Evolutionary conservation across 1,140 invertebrate genomes (phyloP), one percentile per base, ranked within the genome.

Genomic region (Megalopta genalis): DNA sequence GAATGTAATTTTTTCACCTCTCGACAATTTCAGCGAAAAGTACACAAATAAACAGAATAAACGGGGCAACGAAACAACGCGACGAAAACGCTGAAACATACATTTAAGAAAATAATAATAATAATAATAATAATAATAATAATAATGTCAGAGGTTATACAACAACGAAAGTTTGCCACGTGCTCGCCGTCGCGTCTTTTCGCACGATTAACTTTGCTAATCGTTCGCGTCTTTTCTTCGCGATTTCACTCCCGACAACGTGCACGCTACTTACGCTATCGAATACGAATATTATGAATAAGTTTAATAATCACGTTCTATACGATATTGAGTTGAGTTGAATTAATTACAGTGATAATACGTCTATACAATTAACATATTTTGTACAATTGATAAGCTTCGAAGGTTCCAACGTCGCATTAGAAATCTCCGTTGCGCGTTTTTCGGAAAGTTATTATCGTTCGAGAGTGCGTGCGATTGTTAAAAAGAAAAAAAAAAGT

Each of bases 331-430:
- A 77, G 85, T 83, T 81, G 59, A 81, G 84, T 88, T 80, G 39
- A 49, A 69, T 52, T 88, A 82, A 87, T 88, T 88, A 85, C 82
- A 72, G 23, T 57, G 74, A 64, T 60, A n/a, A 88, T 83, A 80
- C 77, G 71, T 64, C 83, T 87, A 87, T 89, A 87, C 85, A 87
- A 88, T 86, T 88, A 89, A 90, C 76, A 70, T 90, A 89, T 86
- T 91, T 90, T 91, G 87, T 91, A 91, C 89, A 91, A 81, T 88
- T 64, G 66, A 83, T 89, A 91, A 88, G 86, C 86, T 90, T 90
- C 88, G 52, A 85, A 87, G 88, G 74, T 87, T 85, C 60, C 66
- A 57, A 86, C 80, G 81, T 77, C 66, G 42, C 46, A 79, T 85
- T 60, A 76, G 80, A 79, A 84, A 67, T 71, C 9, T 42, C 46